phyloP scores from a whole-genome alignment of 2,113 vertebrate genomes.

The Apaloderma vittatum region DNA sequence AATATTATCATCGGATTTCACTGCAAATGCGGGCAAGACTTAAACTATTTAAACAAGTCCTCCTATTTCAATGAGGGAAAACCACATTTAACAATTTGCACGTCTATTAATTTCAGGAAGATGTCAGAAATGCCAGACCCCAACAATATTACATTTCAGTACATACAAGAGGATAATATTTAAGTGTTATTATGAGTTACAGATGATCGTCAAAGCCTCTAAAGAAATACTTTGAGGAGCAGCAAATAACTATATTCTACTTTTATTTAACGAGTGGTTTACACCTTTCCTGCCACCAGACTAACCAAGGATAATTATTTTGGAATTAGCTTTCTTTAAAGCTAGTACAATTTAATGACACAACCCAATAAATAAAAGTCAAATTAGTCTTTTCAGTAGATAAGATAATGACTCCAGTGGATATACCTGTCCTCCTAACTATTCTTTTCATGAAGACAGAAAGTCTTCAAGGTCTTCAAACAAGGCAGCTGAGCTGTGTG shows the following conservation, averaged over 20 bases:
- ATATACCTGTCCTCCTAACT: constrained; percentile 46
- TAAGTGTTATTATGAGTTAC: background rate
- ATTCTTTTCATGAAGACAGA: constrained; percentile 2
- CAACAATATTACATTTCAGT: background rate
- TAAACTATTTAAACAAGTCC: background rate
- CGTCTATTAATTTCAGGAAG: background rate
- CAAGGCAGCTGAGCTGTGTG: constrained; percentile 32
- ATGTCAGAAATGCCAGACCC: background rate
- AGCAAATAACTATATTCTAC: constrained; percentile 40
- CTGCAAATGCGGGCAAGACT: background rate
- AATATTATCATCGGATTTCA: background rate
- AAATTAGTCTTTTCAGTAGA: constrained; percentile 10
- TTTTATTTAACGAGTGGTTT: constrained; percentile 35
- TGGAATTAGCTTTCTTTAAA: constrained; percentile 40
- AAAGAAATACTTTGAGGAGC: constrained; percentile 22
- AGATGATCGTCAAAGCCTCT: constrained; percentile 8
- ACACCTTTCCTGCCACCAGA: constrained; percentile 2
- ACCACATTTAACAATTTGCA: background rate
- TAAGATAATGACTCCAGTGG: constrained; percentile 50
- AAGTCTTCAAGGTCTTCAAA: constrained; percentile 13
- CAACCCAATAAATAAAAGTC: constrained; percentile 48
- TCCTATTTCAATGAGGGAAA: background rate
- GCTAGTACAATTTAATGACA: constrained; percentile 24
- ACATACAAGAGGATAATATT: background rate
- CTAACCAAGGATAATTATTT: constrained; percentile 7